Percentiles rank a stretch among this genome's conserved stretches.
These are phyloP conservation scores for Abscondita cerata DNA, from an alignment of 2,888 invertebrate species.

Conservation along the genomic window DNA sequence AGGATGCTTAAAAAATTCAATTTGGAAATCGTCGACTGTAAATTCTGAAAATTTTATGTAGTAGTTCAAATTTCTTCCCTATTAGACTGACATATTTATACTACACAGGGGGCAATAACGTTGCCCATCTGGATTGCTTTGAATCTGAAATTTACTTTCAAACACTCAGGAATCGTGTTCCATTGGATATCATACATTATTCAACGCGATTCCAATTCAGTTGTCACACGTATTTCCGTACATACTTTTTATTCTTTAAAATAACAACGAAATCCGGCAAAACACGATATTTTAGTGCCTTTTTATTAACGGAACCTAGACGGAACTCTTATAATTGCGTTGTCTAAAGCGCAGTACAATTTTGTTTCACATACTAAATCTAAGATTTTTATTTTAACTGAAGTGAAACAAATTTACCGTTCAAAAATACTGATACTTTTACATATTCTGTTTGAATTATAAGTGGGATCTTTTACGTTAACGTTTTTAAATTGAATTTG, in stretches of 20 bases:
- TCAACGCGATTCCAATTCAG: slow-evolving; percentile 38
- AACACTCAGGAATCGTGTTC: slow-evolving; percentile 39
- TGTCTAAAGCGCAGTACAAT: not conserved
- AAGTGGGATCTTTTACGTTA: too few relatives aligned
- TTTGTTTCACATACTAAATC: too few relatives aligned
- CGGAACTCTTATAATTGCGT: slow-evolving; percentile 16
- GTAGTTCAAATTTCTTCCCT: slow-evolving; percentile 35
- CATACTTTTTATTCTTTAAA: slow-evolving; percentile 29
- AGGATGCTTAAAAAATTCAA: too few relatives aligned
- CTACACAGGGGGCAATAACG: slow-evolving; percentile 20
- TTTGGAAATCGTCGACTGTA: slow-evolving; percentile 22
- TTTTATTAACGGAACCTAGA: not conserved
- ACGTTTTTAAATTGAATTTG: too few relatives aligned
- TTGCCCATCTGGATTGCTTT: slow-evolving; percentile 31
- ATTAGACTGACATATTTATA: slow-evolving; percentile 35
- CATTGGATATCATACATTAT: slow-evolving; percentile 46
- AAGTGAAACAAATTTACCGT: too few relatives aligned
- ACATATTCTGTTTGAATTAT: too few relatives aligned
- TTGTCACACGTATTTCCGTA: slow-evolving; percentile 22
- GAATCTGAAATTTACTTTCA: slow-evolving; percentile 39
- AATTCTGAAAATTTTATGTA: slow-evolving; percentile 26
- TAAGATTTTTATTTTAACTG: too few relatives aligned
- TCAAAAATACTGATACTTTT: too few relatives aligned
- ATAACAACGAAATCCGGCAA: slow-evolving; percentile 24
- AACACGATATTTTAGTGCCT: slow-evolving; percentile 15